Evolutionary conservation across 2,113 vertebrate genomes (phyloP).

Genomic region (Atherinomorus stipes): DNA sequence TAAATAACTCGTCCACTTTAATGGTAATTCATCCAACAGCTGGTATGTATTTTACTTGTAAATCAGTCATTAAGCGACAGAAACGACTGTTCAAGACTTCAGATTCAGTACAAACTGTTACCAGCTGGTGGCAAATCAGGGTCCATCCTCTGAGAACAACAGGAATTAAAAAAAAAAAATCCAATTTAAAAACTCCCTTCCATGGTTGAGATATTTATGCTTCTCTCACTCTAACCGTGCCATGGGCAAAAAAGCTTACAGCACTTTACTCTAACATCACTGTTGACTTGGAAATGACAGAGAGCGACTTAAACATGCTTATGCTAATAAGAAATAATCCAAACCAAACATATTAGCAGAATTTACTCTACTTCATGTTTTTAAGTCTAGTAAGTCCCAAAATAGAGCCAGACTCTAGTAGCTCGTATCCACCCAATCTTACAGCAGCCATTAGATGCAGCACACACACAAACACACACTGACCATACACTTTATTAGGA

Average conservation of each 20-base stretch:
- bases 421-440: background rate
- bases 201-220: background rate
- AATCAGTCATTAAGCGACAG: background rate
- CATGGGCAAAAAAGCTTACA: background rate
- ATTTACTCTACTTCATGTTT: constrained; percentile 17
- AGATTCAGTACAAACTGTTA: background rate
- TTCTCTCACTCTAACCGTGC: background rate
- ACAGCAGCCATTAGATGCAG: background rate
- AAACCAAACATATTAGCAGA: constrained; percentile 27
- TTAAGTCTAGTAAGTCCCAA: background rate
- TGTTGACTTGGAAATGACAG: constrained; percentile 8
- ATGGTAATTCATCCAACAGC: background rate
- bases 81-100: too few species aligned
- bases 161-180: too few species aligned
- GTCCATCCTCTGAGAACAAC: background rate
- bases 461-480: constrained; percentile 14
- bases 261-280: constrained; percentile 21
- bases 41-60: background rate
- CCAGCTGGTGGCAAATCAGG: background rate
- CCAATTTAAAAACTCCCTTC: background rate
- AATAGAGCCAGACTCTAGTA: background rate
- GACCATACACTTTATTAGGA: constrained; percentile 5
- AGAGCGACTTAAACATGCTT: background rate
- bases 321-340: constrained; percentile 1
- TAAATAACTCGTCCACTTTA: background rate